phyloP scores from a whole-genome alignment of 1,140 invertebrate species.

The Drosophila triauraria region DNA sequence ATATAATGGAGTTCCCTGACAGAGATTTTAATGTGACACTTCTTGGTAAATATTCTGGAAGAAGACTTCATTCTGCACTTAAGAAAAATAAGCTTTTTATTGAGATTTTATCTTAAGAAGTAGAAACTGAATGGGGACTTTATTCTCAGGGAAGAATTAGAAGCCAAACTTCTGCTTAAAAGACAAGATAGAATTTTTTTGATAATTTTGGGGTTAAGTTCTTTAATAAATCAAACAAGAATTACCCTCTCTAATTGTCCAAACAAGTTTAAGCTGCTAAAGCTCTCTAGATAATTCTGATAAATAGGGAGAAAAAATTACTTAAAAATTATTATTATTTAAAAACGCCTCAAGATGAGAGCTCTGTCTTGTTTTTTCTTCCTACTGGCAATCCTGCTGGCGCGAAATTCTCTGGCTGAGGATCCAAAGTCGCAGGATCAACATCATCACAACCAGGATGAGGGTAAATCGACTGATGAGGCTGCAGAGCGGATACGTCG shows the following conservation, averaged over 20 bases:
- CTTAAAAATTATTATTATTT: not conserved
- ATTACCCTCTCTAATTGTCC: constrained; percentile 8
- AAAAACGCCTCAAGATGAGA: constrained; percentile 28
- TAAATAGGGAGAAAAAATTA: constrained; percentile 21
- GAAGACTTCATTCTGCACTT: not conserved
- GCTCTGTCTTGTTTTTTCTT: constrained; percentile 15
- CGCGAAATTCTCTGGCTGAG: constrained; percentile 4
- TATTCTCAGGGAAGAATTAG: not conserved
- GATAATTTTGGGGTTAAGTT: not conserved
- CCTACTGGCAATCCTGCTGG: constrained; percentile 15
- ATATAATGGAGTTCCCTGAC: constrained; percentile 10
- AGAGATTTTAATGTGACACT: constrained; percentile 10
- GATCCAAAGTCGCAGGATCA: not conserved
- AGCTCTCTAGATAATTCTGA: constrained; percentile 5
- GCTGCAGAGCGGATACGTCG: constrained; percentile 37
- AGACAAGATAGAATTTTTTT: not conserved
- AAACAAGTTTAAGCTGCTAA: constrained; percentile 4
- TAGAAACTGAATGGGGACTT: not conserved
- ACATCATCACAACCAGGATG: not conserved
- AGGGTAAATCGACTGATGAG: not conserved
- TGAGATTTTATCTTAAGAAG: not conserved
- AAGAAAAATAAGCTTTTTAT: not conserved
- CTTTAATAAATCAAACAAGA: constrained; percentile 20
- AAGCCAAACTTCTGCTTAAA: not conserved
- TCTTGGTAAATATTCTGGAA: not conserved